Conservation (phyloP, 2,888 invertebrate genomes). For the Napeogenes inachia region DNA sequence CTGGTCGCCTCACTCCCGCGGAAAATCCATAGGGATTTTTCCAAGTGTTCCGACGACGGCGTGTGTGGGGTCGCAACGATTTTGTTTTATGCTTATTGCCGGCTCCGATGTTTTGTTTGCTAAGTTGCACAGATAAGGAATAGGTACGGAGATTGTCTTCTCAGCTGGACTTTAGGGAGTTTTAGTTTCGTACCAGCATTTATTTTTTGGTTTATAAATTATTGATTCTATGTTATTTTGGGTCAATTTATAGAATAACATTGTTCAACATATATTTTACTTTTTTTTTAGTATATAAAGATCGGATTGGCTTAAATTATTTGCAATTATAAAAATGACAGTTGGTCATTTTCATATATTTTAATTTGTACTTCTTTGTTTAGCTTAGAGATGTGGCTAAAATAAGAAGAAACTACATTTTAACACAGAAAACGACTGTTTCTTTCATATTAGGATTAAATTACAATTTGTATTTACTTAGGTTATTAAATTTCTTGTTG, state of each 20-base stretch:
- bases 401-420: background rate
- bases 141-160: constrained; percentile 61
- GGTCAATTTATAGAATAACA: too few species aligned
- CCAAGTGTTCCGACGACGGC: constrained; percentile 75
- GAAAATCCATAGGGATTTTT: constrained; percentile 78
- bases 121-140: constrained; percentile 72
- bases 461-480: too few species aligned
- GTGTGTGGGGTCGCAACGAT: constrained; percentile 76
- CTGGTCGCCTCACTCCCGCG: constrained; percentile 59
- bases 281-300: too few species aligned
- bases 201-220: constrained; percentile 5
- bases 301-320: too few species aligned
- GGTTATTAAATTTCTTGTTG: too few species aligned
- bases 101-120: constrained; percentile 74
- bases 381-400: background rate
- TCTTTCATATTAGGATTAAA: too few species aligned
- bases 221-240: background rate
- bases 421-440: too few species aligned
- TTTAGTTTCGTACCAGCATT: constrained; percentile 32
- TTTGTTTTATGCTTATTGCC: constrained; percentile 78
- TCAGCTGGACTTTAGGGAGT: constrained; percentile 45
- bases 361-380: background rate
- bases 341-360: background rate
- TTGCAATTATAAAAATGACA: too few species aligned
- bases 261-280: too few species aligned